Base-by-base conservation (phyloP, 2,888 invertebrate species). In the Willowsia nigromaculata region DNA sequence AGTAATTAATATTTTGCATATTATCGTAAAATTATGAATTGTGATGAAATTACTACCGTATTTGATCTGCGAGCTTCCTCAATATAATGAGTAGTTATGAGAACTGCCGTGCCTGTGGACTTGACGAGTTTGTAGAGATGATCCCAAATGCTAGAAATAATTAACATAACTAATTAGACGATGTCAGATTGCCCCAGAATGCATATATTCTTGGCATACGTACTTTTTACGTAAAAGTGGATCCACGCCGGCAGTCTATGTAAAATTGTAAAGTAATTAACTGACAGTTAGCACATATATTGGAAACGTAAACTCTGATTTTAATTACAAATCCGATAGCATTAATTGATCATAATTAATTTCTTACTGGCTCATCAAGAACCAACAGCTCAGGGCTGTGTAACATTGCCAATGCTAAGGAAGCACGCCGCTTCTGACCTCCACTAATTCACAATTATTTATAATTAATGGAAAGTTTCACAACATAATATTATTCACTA, bases 321-420 rank as follows among this genome's bases (percentile, higher is more conserved):
- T n/a, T n/a, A n/a, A n/a, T n/a, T n/a, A n/a, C n/a, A n/a, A n/a
- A n/a, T n/a, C n/a, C n/a, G n/a, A n/a, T n/a, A n/a, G n/a, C n/a
- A n/a, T n/a, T n/a, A n/a, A n/a, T n/a, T n/a, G n/a, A n/a, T n/a
- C n/a, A n/a, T n/a, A n/a, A n/a, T n/a, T n/a, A n/a, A n/a, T n/a
- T n/a, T 6, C 2, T 43, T 62, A 83, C 83, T 30, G 83, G 83
- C 30, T 88, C 82, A 15, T 88, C 87, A 1, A 82, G 22, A n/a
- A 87, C 47, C 2, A 87, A 13, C 15, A 88, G 47, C 1, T 71
- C 13, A 6, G 76, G 88, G 9, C 9, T 25, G 18, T 88, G 88
- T 3, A 74, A 47, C 27, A 88, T 13, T 2, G 76, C 81, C n/a
- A 87, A 30, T 7, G 80, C 47, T 3, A 87, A 25, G 1, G 40